Evolutionary conservation across 37 sponge, comb jelly and placozoan species (phyloP).

Genomic region (Dysidea cf. avara): DNA sequence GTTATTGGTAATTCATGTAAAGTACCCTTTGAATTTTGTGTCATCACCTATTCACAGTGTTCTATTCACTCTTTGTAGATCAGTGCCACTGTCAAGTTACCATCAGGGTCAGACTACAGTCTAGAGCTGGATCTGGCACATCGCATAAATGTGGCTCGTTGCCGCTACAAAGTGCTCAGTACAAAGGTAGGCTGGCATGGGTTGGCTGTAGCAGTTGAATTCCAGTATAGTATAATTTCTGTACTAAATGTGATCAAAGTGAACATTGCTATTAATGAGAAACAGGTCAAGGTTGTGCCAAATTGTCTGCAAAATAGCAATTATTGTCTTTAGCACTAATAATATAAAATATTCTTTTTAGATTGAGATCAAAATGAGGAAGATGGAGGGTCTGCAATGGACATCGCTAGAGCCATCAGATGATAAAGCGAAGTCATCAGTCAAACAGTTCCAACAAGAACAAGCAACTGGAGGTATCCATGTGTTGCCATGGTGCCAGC

Average conservation of each 20-base stretch:
- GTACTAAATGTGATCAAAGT: neutral
- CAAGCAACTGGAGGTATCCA: too few relatives aligned
- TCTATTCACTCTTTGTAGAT: too few relatives aligned
- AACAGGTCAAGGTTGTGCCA: too few relatives aligned
- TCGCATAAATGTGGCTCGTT: slow-evolving; percentile 1
- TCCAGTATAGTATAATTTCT: neutral
- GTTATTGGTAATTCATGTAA: too few relatives aligned
- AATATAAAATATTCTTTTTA: slow-evolving; percentile 1
- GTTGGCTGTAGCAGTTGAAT: too few relatives aligned
- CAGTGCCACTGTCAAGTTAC: slow-evolving; percentile 15
- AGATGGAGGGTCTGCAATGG: slow-evolving; percentile 66
- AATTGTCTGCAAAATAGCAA: too few relatives aligned
- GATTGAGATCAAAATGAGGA: slow-evolving; percentile 75
- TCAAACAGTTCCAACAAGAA: too few relatives aligned
- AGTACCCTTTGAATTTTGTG: too few relatives aligned
- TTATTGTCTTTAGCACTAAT: neutral
- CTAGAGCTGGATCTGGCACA: slow-evolving; percentile 28
- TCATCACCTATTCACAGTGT: too few relatives aligned
- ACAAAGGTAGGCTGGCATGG: slow-evolving; percentile 29
- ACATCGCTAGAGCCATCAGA: slow-evolving; percentile 23
- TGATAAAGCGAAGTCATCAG: neutral
- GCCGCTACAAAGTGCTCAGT: slow-evolving; percentile 12
- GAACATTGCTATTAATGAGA: neutral
- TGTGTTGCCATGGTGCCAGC: too few relatives aligned
- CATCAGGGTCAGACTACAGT: slow-evolving; percentile 14